Evolutionary conservation across 2,797 vertebrate genomes (phyloP), one percentile per base, ranked within the genome.

Genomic region (Staurois parvus): DNA sequence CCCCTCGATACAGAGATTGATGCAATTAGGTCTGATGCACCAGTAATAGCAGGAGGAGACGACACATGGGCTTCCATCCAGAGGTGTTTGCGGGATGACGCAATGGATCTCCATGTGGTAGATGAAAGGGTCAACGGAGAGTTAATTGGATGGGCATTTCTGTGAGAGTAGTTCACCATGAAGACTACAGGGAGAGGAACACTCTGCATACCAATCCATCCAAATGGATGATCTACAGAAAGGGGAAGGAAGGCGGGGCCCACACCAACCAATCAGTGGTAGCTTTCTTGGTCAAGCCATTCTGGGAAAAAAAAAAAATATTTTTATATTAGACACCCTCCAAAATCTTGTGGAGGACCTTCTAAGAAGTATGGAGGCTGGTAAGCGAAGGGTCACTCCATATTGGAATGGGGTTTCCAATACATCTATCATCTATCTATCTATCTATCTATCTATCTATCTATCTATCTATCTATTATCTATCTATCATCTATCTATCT

Each of bases 141-240:
- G 76, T 79, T 75, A 80, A 85, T 80, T 85, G 70, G 70, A 59
- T 56, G 59, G 84, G 40, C 62, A 68, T 40, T 79, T 74, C 68
- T 70, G 59, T 68, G 70, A 72, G 80, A 79, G 34, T 74, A 79
- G 76, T 68, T 24, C 69, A 40, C 8, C 29, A 24, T 48, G 21
- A n/a, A n/a, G n/a, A n/a, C n/a, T n/a, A n/a, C n/a, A n/a, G n/a
- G n/a, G n/a, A n/a, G n/a, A 12, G 9, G 29, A 26, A 74, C 42
- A 48, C 34, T 42, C 68, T 28, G 52, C 40, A 84, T 84, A 73
- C 83, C 72, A 74, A 84, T 62, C 12, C 19, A 52, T 17, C 19
- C 19, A 3, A 52, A 52, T 52, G 48, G 48, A 13, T 19, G 48
- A 19, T 52, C 48, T 52, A 52, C 4, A 17, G 4, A 4, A 19